Evolutionary conservation across 2,888 invertebrate genomes (phyloP), one percentile per base, ranked within the genome.

Genomic region (Ypsolopha sequella): DNA sequence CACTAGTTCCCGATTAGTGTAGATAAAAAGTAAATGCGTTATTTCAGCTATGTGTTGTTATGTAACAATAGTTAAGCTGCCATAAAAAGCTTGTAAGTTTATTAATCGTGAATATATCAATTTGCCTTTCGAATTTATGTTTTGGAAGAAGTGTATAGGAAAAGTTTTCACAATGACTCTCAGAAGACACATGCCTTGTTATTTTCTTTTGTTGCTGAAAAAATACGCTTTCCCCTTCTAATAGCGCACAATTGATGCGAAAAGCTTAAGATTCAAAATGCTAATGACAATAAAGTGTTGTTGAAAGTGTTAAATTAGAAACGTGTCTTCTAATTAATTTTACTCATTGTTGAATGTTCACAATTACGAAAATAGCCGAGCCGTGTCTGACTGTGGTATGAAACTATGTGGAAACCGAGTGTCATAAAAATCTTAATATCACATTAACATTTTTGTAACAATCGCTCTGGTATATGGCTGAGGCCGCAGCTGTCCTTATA

Each of bases 401-500:
- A 24, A 24, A 24, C 24, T 24, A 43, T 13, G 47, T 36, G 24
- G 36, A 47, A 13, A 36, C 36, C 9, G 9, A 36, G 47, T 47
- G 52, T 52, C 48, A 52, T 48, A 52, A 52, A 46, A 47, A 47
- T 47, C 36, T 47, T 47, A 36, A 47, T 47, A 47, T 14, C 47
- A 14, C 47, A 36, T 36, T 47, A 38, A 36, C 47, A 47, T 47
- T 47, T 49, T 39, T 41, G n/a, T 11, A 34, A 49, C 36, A 46
- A 34, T 46, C 36, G 34, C 6, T 41, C 41, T 39, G 11, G 33
- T 41, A 39, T 41, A 48, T 38, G 38, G 33, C 13, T 33, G 9
- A 41, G 7, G 33, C 74, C 70, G 63, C 84, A 85, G 82, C 81
- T 84, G 85, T 66, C 71, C 68, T 57, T 62, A 73, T 64, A 76